Base-by-base conservation (phyloP, 2,888 invertebrate species). In the Drosophila koepferae region DNA sequence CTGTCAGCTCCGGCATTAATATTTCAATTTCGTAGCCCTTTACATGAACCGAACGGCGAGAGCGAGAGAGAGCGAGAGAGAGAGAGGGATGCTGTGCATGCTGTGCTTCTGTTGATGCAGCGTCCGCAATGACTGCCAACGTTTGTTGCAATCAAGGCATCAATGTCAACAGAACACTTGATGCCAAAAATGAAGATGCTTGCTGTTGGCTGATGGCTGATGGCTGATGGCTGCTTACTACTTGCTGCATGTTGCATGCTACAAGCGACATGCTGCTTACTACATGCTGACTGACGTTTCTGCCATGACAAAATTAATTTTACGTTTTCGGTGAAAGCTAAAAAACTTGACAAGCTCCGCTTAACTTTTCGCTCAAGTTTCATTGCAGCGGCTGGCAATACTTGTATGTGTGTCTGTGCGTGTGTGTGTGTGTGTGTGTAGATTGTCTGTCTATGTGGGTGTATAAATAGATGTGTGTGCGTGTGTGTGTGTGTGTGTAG, bases 131-230 rank as follows among this genome's bases (percentile, higher is more conserved):
- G 63, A 46, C 46, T 61, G 51, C 51, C 59, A 70, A 46, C 68
- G 44, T 65, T 54, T 36, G 54, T 60, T 41, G 72, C 77, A 76
- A 76, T 76, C 77, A 63, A 72, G 63, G 46, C 76, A 72, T 77
- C 76, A 77, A 72, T 63, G 72, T 72, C 77, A 76, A 76, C 77
- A 77, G 60, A 77, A 40, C 73, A 72, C 72, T 72, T 72, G 67
- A 67, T 60, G 72, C 59, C 59, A 61, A 63, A 60, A 72, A 70
- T 69, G 46, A 48, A 67, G 66, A 23, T 54, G 46, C 65, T 23
- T 18, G 46, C 43, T 40, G 56, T 38, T 46, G 3, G 49, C 55
- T 12, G 49, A 23, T 23, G 23, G 23, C 23, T 23, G 23, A 2
- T 23, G 2, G 23, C 23, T 40, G 56, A 38, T 46, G 3, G 43